Percentiles rank a stretch among this genome's conserved stretches.
Conservation (phyloP, 2,797 vertebrate genomes). For the Dryobates pubescens region DNA sequence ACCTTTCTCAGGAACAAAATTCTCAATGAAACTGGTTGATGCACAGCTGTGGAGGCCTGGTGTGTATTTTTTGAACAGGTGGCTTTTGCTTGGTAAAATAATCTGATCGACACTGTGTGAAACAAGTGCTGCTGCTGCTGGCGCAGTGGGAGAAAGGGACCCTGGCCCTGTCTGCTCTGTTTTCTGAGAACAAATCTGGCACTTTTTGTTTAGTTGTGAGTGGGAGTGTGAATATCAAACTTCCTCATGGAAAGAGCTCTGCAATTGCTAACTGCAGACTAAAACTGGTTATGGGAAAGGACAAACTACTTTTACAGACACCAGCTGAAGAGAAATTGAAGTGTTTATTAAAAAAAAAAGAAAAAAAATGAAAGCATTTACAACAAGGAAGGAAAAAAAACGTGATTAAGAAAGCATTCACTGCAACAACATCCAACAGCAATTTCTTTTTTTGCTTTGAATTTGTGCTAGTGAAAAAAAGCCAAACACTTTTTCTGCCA, state of each 20-base stretch:
- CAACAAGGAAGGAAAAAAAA: not conserved
- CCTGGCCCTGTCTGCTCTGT: not conserved
- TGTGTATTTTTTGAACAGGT: not conserved
- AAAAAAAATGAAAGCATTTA: not conserved
- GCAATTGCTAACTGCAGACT: not conserved
- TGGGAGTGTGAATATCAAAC: slow-evolving; percentile 11
- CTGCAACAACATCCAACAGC: not conserved
- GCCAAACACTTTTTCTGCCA: not conserved
- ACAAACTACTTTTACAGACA: not conserved
- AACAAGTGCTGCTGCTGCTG: not conserved
- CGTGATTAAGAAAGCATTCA: not conserved
- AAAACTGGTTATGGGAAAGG: not conserved
- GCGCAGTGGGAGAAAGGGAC: not conserved
- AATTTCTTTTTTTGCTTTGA: slow-evolving; percentile 1
- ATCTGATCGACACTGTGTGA: accelerated
- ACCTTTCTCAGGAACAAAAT: not conserved
- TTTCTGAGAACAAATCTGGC: slow-evolving; percentile 38
- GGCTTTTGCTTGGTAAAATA: not conserved
- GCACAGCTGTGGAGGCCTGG: not conserved
- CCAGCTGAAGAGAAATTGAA: not conserved
- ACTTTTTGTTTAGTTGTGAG: not conserved
- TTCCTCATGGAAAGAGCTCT: not conserved
- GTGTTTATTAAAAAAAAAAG: not conserved
- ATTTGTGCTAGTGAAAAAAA: not conserved
- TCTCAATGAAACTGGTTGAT: not conserved